Evolutionary conservation across 2,113 vertebrate genomes (phyloP).

Genomic region (Agapornis roseicollis): DNA sequence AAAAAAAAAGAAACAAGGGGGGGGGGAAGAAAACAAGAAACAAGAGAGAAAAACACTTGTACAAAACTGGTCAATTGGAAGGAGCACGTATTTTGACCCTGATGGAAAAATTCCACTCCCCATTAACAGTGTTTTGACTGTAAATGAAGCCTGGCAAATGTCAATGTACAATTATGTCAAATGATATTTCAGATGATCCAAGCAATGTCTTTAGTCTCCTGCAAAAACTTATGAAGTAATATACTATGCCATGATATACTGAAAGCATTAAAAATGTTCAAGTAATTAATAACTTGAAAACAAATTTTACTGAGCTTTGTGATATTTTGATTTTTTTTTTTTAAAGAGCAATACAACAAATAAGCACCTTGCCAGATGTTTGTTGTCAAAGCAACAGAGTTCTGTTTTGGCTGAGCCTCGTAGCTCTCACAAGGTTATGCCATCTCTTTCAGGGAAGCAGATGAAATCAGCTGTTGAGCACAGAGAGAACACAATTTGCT

Average conservation of each 20-base stretch:
- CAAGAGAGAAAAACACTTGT: neutral
- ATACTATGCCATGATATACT: neutral
- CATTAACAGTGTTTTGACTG: neutral
- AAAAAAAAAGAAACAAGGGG: neutral
- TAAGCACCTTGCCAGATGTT: slow-evolving; percentile 74
- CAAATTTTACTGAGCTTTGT: slow-evolving; percentile 41
- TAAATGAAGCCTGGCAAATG: neutral
- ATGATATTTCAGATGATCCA: slow-evolving; percentile 9
- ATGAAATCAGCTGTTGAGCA: slow-evolving; percentile 82
- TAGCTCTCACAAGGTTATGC: slow-evolving; percentile 76
- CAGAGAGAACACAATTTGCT: slow-evolving; percentile 68
- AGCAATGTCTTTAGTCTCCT: neutral
- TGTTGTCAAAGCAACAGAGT: slow-evolving; percentile 66
- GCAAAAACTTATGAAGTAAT: slow-evolving; percentile 9
- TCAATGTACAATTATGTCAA: slow-evolving; percentile 23
- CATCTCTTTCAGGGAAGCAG: slow-evolving; percentile 67
- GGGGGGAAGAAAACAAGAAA: neutral
- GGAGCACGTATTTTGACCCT: neutral
- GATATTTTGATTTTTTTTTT: slow-evolving; percentile 69
- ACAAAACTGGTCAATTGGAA: neutral
- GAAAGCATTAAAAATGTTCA: slow-evolving; percentile 5
- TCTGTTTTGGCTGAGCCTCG: slow-evolving; percentile 80
- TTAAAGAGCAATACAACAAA: slow-evolving; percentile 63
- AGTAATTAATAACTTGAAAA: slow-evolving; percentile 46
- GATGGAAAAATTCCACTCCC: neutral